phyloP scores from a whole-genome alignment of 2,113 vertebrate genomes.

The Myotis brandtii region DNA sequence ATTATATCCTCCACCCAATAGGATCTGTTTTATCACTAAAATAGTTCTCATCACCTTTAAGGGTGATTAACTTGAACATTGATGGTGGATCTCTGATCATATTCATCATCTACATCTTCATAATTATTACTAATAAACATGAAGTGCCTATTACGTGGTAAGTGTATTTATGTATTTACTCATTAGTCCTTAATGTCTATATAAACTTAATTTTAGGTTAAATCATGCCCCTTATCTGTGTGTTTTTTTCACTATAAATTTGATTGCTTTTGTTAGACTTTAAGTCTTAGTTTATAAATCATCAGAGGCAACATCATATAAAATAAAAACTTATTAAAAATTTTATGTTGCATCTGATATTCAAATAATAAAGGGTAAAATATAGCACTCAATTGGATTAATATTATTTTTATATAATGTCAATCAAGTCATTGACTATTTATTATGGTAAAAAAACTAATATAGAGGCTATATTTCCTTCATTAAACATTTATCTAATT shows the following conservation, averaged over 20 bases:
- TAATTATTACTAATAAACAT: background rate
- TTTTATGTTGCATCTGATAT: background rate
- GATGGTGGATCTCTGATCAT: background rate
- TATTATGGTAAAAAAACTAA: background rate
- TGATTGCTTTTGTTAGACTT: background rate
- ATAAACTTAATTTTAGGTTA: background rate
- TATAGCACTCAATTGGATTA: background rate
- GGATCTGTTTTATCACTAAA: background rate
- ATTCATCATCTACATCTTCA: background rate
- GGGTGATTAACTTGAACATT: background rate
- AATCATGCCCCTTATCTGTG: background rate
- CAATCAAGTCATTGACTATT: background rate
- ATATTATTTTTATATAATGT: background rate
- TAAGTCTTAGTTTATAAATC: background rate
- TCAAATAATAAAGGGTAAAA: background rate
- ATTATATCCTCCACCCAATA: background rate
- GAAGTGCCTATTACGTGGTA: background rate
- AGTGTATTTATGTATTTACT: background rate
- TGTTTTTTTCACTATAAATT: background rate
- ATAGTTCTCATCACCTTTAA: background rate
- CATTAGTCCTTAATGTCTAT: background rate
- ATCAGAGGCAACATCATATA: background rate
- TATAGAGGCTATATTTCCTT: background rate
- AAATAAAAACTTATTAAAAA: background rate
- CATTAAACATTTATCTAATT: background rate